Conservation (phyloP, 2,797 vertebrate genomes). For the Adelosebastes latens region DNA sequence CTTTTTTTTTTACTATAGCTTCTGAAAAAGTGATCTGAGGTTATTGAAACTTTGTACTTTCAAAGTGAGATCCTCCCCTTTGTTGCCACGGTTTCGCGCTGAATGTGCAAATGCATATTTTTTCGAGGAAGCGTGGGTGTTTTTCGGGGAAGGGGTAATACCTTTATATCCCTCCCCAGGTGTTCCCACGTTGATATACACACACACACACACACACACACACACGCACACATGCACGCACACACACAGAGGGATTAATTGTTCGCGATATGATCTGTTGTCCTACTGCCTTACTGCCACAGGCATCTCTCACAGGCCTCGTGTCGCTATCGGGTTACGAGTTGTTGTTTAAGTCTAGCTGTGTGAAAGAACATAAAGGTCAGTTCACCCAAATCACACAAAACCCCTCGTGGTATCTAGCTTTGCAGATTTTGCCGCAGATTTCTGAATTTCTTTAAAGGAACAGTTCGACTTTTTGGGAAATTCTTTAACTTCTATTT, state of each 20-base stretch:
- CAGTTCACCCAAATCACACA: not conserved
- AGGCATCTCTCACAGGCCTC: constrained; percentile 8
- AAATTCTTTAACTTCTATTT: not conserved
- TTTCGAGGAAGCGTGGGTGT: constrained; percentile 72
- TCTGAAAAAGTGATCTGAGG: constrained; percentile 40
- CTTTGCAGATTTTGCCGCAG: not conserved
- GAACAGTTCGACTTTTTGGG: not conserved
- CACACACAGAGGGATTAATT: constrained; percentile 2
- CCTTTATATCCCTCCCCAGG: constrained; percentile 47
- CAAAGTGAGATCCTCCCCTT: constrained; percentile 58
- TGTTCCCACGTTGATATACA: constrained; percentile 52
- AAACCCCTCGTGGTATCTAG: not conserved
- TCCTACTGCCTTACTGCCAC: constrained; percentile 27
- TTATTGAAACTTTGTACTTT: constrained; percentile 52
- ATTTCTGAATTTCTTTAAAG: not conserved
- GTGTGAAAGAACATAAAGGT: not conserved
- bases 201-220: not conserved
- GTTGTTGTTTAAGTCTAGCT: not conserved
- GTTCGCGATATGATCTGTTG: not conserved
- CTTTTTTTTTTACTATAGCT: not conserved
- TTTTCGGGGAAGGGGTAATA: constrained; percentile 67
- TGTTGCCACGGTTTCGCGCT: constrained; percentile 65
- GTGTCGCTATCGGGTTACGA: not conserved
- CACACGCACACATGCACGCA: not conserved
- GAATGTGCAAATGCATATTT: constrained; percentile 66